phyloP scores from a whole-genome alignment of 2,797 vertebrate genomes.

The Onychomys arenicola region DNA sequence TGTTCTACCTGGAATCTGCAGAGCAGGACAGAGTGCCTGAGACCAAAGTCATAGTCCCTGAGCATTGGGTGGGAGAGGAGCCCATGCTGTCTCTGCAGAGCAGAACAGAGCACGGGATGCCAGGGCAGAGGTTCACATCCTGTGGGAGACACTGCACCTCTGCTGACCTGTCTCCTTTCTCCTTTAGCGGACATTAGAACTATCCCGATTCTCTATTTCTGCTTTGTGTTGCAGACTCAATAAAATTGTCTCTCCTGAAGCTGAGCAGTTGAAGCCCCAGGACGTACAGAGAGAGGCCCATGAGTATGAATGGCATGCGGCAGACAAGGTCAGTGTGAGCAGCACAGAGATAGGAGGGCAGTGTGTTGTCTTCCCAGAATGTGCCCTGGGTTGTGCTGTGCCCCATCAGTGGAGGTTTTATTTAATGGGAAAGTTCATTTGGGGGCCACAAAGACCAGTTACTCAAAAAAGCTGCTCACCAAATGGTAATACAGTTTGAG shows the following conservation, averaged over 20 bases:
- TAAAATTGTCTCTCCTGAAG: background rate
- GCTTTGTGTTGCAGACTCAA: background rate
- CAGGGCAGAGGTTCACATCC: background rate
- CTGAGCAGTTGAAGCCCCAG: background rate
- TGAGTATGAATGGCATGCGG: background rate
- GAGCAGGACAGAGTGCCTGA: background rate
- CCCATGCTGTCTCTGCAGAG: background rate
- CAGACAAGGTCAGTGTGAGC: constrained; percentile 92
- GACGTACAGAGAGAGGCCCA: background rate
- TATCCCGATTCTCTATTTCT: constrained; percentile 35
- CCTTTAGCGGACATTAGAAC: background rate
- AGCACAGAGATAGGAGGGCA: background rate
- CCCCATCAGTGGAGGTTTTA: background rate
- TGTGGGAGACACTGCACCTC: background rate
- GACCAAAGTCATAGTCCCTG: background rate
- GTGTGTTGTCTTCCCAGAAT: constrained; percentile 18
- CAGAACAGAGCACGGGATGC: background rate
- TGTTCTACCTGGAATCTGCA: background rate
- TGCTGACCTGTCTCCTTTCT: constrained; percentile 13
- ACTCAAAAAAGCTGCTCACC: background rate
- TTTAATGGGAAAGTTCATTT: background rate
- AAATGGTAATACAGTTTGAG: background rate
- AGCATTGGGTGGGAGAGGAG: background rate
- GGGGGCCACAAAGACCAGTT: constrained; percentile 13
- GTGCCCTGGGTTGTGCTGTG: background rate